Base-by-base conservation (phyloP, 2,113 vertebrate species). In the Notarius lentiginosus region DNA sequence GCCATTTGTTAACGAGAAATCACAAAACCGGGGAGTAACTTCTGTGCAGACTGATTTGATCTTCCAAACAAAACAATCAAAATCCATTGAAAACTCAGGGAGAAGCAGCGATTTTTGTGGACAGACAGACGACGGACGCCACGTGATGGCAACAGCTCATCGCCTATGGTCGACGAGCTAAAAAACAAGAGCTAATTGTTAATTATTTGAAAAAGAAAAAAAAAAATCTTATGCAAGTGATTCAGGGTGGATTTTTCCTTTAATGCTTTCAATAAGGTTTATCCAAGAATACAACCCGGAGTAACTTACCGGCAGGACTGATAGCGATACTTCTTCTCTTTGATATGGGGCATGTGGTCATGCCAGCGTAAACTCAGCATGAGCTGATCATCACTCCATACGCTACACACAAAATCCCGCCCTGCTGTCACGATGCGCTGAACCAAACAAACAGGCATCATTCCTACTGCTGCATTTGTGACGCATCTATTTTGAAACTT, bases 351-450 rank as follows among this genome's bases (percentile, higher is more conserved):
- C 89, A 96, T 92, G 49, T 97, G 97, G 88, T 98, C 96, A 8
- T 97, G 94, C 98, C 98, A 99, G 27, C 91, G 92, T 58, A 99
- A 94, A 89, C 93, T 92, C 7, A 92, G 93, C 77, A 96, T 94
- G 91, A 98, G 92, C 89, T 98, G 97, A 91, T 96, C 96, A 56
- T 94, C 95, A 84, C 96, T 96, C 98, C 98, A 99, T 30, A 99
- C 95, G 0, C 93, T 97, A 94, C 97, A 99, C 82, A 94, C 93
- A 88, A 97, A 96, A 92, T 98, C 97, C 85, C 97, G 92, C 11
- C 97, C 97, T 0, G 95, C 96, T 0, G 96, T 97, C 90, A 99
- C 98, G 88, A 98, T 92, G 94, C 97, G 95, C 93, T 94, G 55
- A 88, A 81, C 4, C 58, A 88, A 66, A 84, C 56, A 87, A 60